A percentile compares a stretch with the other conserved stretches of the same genome.
phyloP scores from a whole-genome alignment of 2,113 vertebrate genomes.

The Ahaetulla prasina region DNA sequence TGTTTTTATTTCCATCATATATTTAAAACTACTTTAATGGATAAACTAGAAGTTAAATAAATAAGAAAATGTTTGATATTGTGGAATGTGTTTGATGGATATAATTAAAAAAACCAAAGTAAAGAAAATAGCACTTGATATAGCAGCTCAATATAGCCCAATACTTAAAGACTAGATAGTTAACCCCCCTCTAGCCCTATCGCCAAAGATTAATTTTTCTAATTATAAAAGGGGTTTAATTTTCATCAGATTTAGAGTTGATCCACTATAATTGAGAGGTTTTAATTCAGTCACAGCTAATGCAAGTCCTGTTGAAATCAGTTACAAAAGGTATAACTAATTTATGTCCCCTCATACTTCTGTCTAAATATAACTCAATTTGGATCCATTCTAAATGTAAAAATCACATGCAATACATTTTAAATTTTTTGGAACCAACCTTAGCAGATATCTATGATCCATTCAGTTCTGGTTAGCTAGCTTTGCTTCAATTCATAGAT shows the following conservation, averaged over 20 bases:
- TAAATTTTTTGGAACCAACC: conserved; percentile 9
- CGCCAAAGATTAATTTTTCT: background rate
- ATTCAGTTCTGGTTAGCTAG: background rate
- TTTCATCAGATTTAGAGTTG: background rate
- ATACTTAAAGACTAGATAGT: background rate
- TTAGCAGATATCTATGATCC: background rate
- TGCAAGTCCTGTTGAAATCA: background rate
- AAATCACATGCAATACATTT: conserved; percentile 46
- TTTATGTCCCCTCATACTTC: background rate
- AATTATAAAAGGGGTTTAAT: background rate
- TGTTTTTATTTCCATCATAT: conserved; percentile 50
- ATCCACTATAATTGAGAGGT: background rate
- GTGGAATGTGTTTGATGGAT: conserved; percentile 22
- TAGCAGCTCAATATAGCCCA: conserved; percentile 38
- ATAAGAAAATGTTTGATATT: conserved; percentile 44
- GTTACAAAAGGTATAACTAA: background rate
- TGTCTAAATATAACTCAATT: background rate
- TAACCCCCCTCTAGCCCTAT: background rate
- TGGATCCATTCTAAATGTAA: background rate
- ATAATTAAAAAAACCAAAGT: conserved; percentile 41
- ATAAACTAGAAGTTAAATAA: conserved; percentile 41
- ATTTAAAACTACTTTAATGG: conserved; percentile 38
- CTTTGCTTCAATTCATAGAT: background rate
- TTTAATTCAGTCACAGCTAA: background rate
- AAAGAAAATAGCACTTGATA: conserved; percentile 47